Evolutionary conservation across 1,140 invertebrate genomes (phyloP).

Genomic region (Meloidogyne hapla): DNA sequence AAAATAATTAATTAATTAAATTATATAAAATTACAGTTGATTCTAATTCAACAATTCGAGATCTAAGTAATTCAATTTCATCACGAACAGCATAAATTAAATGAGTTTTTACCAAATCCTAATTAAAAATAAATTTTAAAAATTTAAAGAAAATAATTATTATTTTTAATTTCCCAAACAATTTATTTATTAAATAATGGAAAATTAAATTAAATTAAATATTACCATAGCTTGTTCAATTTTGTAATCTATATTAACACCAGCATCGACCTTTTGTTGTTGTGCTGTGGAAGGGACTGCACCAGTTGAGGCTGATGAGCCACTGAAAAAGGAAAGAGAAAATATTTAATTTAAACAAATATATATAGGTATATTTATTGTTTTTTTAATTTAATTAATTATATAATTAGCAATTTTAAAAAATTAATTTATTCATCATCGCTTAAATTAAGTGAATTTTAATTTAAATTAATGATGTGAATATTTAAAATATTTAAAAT

Average conservation of each 20-base stretch:
- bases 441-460: neutral
- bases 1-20: slow-evolving; percentile 10
- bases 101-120: slow-evolving; percentile 63
- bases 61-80: slow-evolving; percentile 58
- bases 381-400: too few species aligned
- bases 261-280: slow-evolving; percentile 8
- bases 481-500: neutral
- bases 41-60: slow-evolving; percentile 57
- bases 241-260: slow-evolving; percentile 55
- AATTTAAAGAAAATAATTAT: neutral
- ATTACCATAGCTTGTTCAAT: slow-evolving; percentile 64
- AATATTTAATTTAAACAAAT: too few species aligned
- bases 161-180: neutral
- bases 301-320: slow-evolving; percentile 23
- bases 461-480: too few species aligned
- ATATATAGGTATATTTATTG: too few species aligned
- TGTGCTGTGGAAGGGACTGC: slow-evolving; percentile 25
- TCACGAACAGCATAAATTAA: slow-evolving; percentile 64
- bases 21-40: slow-evolving; percentile 38
- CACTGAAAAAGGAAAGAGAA: slow-evolving; percentile 13
- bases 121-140: slow-evolving; percentile 7
- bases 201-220: slow-evolving; percentile 4
- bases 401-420: too few species aligned
- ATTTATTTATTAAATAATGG: slow-evolving; percentile 4
- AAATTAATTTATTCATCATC: neutral